Base-by-base conservation (phyloP, 2,797 vertebrate species). In the Siniperca scherzeri region DNA sequence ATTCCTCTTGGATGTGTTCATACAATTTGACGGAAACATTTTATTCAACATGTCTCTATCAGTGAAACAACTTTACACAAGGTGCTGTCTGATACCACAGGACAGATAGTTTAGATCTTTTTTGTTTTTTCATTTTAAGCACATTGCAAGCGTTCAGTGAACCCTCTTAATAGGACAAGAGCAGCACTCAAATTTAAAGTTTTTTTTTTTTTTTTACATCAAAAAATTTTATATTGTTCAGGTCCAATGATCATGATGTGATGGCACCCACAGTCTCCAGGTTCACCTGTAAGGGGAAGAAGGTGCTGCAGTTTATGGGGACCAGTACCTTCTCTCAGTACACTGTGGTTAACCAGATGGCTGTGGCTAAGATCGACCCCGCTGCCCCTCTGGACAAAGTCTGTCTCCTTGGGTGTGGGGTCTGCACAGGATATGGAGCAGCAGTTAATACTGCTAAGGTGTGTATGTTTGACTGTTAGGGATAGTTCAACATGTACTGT, bases 301-400 rank as follows among this genome's bases (percentile, higher is more conserved):
- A 94, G 57, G 25, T 99, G 80, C 93, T 97, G 71, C 98, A 99
- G 92, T 99, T 97, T 89, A 92, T 96, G 94, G 98, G 97, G 44
- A 99, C 96, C 75, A 97, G 98, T 87, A 99, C 98, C 6, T 99
- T 99, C 92, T 98, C 98, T 0, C 96, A 99, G 89, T 99, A 98
- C 87, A 99, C 97, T 0, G 97, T 99, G 68, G 93, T 99, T 42
- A 95, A 97, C 3, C 96, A 98, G 79, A 96, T 97, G 21, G 95
- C 97, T 0, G 93, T 98, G 75, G 96, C 97, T 50, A 99, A 98
- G 95, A 96, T 99, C 25, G 92, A 96, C 8, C 91, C 97, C 19
- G 91, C 94, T 38, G 98, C 98, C 33, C 97, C 97, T 65, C 93
- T 99, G 53, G 96, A 99, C 77, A 98, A 97, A 89, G 97, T 99